phyloP scores from a whole-genome alignment of 2,797 vertebrate species.

The Petrocephalus schoutedeni region DNA sequence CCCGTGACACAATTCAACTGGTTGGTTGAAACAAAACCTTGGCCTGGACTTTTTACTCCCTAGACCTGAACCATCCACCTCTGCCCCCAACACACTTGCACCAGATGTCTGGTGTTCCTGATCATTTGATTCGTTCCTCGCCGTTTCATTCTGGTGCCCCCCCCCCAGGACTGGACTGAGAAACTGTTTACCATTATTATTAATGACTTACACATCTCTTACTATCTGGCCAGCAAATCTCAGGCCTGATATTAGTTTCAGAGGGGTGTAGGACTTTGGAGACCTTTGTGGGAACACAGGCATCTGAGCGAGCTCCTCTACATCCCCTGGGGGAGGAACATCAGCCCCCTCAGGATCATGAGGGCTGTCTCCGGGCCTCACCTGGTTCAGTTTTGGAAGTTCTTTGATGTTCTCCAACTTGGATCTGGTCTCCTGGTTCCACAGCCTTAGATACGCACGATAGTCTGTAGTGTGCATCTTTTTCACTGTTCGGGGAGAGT shows the following conservation, averaged over 20 bases:
- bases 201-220: not conserved
- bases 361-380: conserved; percentile 24
- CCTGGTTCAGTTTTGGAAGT: conserved; percentile 92
- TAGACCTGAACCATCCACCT: not conserved
- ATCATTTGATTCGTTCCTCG: too few relatives aligned
- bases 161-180: not conserved
- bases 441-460: conserved; percentile 83
- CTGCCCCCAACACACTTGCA: not conserved
- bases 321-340: not conserved
- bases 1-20: not conserved
- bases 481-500: conserved; percentile 57
- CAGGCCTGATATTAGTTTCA: not conserved
- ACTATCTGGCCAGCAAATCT: not conserved
- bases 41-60: not conserved
- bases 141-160: not conserved
- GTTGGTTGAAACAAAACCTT: not conserved
- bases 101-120: not conserved
- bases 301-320: not conserved
- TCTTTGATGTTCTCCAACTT: conserved; percentile 79
- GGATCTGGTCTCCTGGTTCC: conserved; percentile 82
- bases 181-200: not conserved
- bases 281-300: not conserved
- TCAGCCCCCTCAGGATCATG: not conserved
- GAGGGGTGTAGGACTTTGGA: not conserved
- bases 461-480: conserved; percentile 85